Evolutionary conservation across 2,113 vertebrate genomes (phyloP), one percentile per base, ranked within the genome.

Genomic region (Callopanchax toddi): DNA sequence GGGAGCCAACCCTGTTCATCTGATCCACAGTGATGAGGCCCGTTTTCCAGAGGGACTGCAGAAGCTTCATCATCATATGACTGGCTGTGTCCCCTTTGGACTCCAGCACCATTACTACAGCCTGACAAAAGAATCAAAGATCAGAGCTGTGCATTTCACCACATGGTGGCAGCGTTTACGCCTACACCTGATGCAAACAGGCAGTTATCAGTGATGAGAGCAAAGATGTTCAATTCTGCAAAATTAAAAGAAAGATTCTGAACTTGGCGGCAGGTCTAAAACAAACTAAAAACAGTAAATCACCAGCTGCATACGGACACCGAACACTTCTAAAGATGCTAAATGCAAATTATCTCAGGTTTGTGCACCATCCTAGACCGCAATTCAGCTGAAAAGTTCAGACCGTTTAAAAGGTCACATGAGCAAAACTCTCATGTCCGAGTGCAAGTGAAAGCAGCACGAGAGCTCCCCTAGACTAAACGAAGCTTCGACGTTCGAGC

Each of bases 21-120:
- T 96, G 94, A 87, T 95, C 94, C 84, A 95, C 86, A 7, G 94
- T 96, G 81, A 96, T 91, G 56, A 95, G 90, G n/a, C 92, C 94
- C 0, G 88, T 92, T 73, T 94, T 91, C 93, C 93, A 94, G 71
- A 95, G 92, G 52, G 91, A 87, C 83, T 95, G 90, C 50, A 96
- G 89, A 48, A 95, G 90, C 18, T 92, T 93, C 54, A 94, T 92
- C 87, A 94, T 94, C 91, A 92, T 92, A 23, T 89, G 82, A 21
- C 91, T 86, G 0, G 92, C 92, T 0, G 85, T 87, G 52, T 94
- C 93, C 1, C 92, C 93, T 5, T 81, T 92, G 1, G 93, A 93
- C 79, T 96, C 94, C 84, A 96, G 82, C 65, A 95, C 94, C 93
- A 95, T 94, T 66, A 96, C 83, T 29, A 95, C 67, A 3, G 89